Conservation (phyloP, 2,888 invertebrate species). For the Malthinus seriepunctatus region DNA sequence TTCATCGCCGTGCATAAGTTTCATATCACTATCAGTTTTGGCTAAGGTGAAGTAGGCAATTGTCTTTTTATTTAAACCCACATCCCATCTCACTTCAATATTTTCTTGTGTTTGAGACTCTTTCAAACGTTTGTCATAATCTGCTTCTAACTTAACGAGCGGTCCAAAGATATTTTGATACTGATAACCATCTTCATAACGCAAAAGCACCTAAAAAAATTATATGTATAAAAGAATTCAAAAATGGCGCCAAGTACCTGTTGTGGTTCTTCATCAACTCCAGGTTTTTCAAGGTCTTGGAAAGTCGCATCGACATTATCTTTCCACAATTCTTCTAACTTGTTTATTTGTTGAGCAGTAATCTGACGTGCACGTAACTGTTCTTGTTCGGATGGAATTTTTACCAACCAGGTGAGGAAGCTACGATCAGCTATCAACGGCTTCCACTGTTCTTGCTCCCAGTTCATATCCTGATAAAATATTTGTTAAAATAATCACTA, state of each 20-base stretch:
- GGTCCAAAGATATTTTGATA: conserved; percentile 99
- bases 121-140: conserved; percentile 96
- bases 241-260: conserved; percentile 64
- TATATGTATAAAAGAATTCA: not conserved
- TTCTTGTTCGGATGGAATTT: conserved; percentile 96
- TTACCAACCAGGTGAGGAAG: conserved; percentile 95
- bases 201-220: conserved; percentile 50
- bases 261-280: conserved; percentile 97
- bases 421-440: conserved; percentile 96
- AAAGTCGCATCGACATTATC: conserved; percentile 98
- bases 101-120: conserved; percentile 98
- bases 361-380: conserved; percentile 95
- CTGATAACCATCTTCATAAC: conserved; percentile 99
- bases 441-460: conserved; percentile 99
- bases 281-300: conserved; percentile 97
- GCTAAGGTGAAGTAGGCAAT: conserved; percentile 97
- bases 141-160: conserved; percentile 94
- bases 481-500: not conserved
- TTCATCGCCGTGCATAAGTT: conserved; percentile 99
- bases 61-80: conserved; percentile 96
- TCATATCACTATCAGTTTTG: conserved; percentile 98
- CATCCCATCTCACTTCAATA: conserved; percentile 98
- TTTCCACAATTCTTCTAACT: conserved; percentile 98
- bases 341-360: conserved; percentile 95
- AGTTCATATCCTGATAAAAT: conserved; percentile 82